Base-by-base conservation (phyloP, 2,113 vertebrate genomes). In the Leptosomus discolor region DNA sequence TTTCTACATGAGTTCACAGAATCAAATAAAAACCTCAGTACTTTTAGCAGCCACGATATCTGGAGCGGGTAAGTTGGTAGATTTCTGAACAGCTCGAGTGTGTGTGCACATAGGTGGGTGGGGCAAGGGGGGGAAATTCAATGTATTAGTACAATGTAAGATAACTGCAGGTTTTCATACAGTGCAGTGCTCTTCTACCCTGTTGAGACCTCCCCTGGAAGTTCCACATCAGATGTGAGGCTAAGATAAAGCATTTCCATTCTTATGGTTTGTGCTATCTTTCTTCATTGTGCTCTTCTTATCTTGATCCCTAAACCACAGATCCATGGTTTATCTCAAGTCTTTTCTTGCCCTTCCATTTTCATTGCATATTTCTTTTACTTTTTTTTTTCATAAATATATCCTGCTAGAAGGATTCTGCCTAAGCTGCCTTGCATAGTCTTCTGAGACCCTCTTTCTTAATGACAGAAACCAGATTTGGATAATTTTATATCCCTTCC, bases 81-180 rank as follows among this genome's bases (percentile, higher is more conserved):
- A 5, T 45, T 54, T 60, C 39, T 27, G 26, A 75, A 68, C 29
- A 76, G 26, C 18, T 19, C 3, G 1, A 39, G 18, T 29, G 11
- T 13, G 36, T 18, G 56, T 15, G 18, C 37, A 17, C 21, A 27
- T 5, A 8, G 45, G 14, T 54, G 27, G 39, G 23, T 78, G 41
- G 32, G 32, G 29, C 36, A 51, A 45, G 8, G 8, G 4, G 8
- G 16, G 15, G 2, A 46, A 63, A 50, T n/a, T 30, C 36, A 67
- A 5, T 36, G 15, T 32, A 14, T 41, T 41, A 48, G 22, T 41
- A 48, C 0, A 1, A 61, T 0, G 2, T 36, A 58, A 58, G 18
- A 9, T 50, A 74, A 74, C 39, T 37, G 48, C 37, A 79, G 41
- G 13, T 78, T 84, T 79, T 84, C 18, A 8, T 57, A 51, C 0